phyloP scores from a whole-genome alignment of 2,888 invertebrate species.

The Villa cingulata region DNA sequence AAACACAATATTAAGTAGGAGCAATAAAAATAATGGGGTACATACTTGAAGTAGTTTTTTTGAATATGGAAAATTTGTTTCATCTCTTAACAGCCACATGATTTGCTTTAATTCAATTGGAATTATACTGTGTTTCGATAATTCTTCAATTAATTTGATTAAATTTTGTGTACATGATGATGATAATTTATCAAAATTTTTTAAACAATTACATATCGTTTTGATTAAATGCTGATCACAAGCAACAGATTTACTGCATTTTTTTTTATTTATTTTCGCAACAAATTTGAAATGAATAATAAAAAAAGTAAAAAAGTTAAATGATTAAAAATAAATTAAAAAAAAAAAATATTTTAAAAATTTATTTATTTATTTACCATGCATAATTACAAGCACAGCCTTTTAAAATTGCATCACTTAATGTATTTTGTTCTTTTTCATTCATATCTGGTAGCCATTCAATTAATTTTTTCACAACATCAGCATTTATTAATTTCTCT shows the following conservation, averaged over 20 bases:
- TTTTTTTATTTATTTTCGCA: too few relatives aligned
- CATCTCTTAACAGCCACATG: slow-evolving; percentile 31
- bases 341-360: not conserved
- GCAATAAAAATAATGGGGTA: too few relatives aligned
- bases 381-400: slow-evolving; percentile 39
- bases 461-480: slow-evolving; percentile 39
- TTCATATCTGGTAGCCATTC: slow-evolving; percentile 40
- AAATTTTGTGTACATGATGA: slow-evolving; percentile 38
- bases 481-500: slow-evolving; percentile 30
- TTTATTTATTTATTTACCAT: slow-evolving; percentile 23
- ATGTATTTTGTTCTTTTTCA: slow-evolving; percentile 32
- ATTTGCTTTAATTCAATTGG: slow-evolving; percentile 44
- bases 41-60: slow-evolving; percentile 31
- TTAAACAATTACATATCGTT: slow-evolving; percentile 36
- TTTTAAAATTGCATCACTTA: slow-evolving; percentile 31
- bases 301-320: too few relatives aligned
- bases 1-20: too few relatives aligned
- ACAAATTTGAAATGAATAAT: too few relatives aligned
- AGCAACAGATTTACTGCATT: slow-evolving; percentile 40
- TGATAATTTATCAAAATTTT: slow-evolving; percentile 32
- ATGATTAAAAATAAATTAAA: not conserved
- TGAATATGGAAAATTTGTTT: slow-evolving; percentile 26
- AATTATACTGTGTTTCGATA: slow-evolving; percentile 43
- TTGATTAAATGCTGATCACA: slow-evolving; percentile 40
- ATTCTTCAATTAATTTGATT: slow-evolving; percentile 41